These are phyloP conservation scores for Paedocypris micromegethes DNA, from an alignment of 2,797 vertebrate genomes.

Conservation along the genomic window DNA sequence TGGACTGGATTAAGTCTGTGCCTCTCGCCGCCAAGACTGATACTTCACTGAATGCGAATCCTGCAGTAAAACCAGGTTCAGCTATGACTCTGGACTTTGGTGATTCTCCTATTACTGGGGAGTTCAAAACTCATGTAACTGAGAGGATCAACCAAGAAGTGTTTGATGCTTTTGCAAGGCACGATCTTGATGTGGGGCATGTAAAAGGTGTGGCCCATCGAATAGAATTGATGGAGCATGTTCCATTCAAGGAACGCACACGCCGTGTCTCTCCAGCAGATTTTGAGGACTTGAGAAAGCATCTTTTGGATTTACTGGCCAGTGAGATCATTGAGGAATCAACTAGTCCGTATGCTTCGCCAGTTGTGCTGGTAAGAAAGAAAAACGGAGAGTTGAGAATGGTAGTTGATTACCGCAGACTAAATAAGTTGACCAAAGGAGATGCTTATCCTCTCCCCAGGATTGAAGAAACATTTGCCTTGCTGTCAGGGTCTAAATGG, in stretches of 20 bases:
- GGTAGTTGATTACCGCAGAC: conserved; percentile 30
- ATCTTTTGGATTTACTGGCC: conserved; percentile 31
- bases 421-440: conserved; percentile 27
- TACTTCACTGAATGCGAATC: background rate
- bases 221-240: conserved; percentile 17
- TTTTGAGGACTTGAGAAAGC: conserved; percentile 34
- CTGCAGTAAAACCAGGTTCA: background rate
- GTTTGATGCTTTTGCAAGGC: background rate
- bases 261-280: conserved; percentile 30
- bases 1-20: background rate
- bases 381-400: conserved; percentile 32
- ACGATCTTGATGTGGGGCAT: conserved; percentile 27
- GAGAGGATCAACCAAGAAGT: conserved; percentile 15
- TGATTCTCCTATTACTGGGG: conserved; percentile 8
- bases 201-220: conserved; percentile 15
- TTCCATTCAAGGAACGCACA: conserved; percentile 28
- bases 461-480: conserved; percentile 26
- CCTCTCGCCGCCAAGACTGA: background rate
- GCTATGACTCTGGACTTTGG: conserved; percentile 12
- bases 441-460: conserved; percentile 25
- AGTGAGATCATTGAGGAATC: conserved; percentile 35
- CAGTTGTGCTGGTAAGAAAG: conserved; percentile 26
- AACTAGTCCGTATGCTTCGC: conserved; percentile 18
- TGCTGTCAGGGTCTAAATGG: conserved; percentile 24
- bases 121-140: conserved; percentile 6